Conservation (phyloP, 2,888 invertebrate species). For the Flexamia atlantica region DNA sequence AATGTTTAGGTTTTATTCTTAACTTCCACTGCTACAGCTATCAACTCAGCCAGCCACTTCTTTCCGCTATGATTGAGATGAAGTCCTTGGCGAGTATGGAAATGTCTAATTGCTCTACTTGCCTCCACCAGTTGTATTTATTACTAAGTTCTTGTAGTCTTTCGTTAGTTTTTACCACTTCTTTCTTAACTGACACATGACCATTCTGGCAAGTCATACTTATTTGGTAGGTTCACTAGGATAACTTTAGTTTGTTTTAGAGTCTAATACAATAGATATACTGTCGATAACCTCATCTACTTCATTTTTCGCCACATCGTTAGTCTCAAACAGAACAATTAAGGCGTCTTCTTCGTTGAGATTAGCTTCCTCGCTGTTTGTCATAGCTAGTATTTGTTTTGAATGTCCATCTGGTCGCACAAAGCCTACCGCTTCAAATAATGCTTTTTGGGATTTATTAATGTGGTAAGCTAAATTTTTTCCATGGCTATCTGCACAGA, state of each 20-base stretch:
- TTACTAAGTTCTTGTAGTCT: background rate
- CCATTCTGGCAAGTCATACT: slow-evolving; percentile 24
- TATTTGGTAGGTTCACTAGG: background rate
- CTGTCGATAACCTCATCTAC: background rate
- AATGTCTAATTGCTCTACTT: background rate
- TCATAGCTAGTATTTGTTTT: background rate
- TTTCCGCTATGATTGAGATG: slow-evolving; percentile 25
- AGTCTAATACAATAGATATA: background rate
- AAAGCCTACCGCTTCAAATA: slow-evolving; percentile 28
- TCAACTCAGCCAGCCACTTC: background rate
- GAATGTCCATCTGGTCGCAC: background rate
- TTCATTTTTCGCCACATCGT: slow-evolving; percentile 36
- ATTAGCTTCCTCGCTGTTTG: slow-evolving; percentile 19
- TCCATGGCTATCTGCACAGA: no score
- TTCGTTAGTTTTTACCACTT: slow-evolving; percentile 18
- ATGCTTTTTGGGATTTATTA: slow-evolving; percentile 11
- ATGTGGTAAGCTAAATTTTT: slow-evolving; percentile 10
- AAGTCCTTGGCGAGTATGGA: slow-evolving; percentile 12
- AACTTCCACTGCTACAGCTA: background rate
- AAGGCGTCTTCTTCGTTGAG: slow-evolving; percentile 19
- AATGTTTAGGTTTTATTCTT: background rate
- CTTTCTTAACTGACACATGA: slow-evolving; percentile 14
- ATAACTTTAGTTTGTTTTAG: background rate
- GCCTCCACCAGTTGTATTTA: background rate
- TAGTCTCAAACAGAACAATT: background rate